Conservation (phyloP, 2,888 invertebrate species). For the Eledone cirrhosa region DNA sequence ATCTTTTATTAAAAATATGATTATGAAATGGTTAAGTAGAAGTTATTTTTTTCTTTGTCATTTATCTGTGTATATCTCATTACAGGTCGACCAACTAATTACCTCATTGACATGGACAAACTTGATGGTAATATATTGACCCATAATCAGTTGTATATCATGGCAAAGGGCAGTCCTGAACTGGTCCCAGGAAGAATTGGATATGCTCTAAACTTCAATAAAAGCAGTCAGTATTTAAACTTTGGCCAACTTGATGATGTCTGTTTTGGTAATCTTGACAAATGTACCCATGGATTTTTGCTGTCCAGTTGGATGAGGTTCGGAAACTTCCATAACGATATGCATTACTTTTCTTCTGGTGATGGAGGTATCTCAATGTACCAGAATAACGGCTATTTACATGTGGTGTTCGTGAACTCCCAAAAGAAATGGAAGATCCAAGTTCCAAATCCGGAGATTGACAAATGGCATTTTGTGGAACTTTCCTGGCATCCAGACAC, state of each 20-base stretch:
- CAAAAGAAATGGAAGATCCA: constrained; percentile 46
- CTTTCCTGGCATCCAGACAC: constrained; percentile 58
- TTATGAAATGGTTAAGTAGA: no score
- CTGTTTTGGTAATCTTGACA: constrained; percentile 60
- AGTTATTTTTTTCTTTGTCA: not conserved
- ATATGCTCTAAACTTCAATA: constrained; percentile 56
- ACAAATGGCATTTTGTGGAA: constrained; percentile 62
- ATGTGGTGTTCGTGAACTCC: constrained; percentile 43
- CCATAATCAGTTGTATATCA: constrained; percentile 42
- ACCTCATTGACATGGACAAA: constrained; percentile 53
- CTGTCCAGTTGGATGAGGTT: constrained; percentile 60
- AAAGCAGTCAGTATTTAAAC: constrained; percentile 59
- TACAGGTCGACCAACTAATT: constrained; percentile 52
- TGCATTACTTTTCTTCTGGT: constrained; percentile 58
- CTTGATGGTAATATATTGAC: constrained; percentile 41
- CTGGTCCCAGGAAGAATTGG: constrained; percentile 55
- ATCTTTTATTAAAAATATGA: no score
- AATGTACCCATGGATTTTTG: constrained; percentile 58
- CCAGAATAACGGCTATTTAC: constrained; percentile 51
- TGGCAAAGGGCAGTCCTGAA: constrained; percentile 43
- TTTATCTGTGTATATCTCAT: constrained; percentile 27
- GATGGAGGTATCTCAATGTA: constrained; percentile 56
- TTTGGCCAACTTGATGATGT: constrained; percentile 49
- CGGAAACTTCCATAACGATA: constrained; percentile 51
- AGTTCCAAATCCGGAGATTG: constrained; percentile 40